Conservation (phyloP, 1,140 invertebrate species). For the Pteromalus puparum region DNA sequence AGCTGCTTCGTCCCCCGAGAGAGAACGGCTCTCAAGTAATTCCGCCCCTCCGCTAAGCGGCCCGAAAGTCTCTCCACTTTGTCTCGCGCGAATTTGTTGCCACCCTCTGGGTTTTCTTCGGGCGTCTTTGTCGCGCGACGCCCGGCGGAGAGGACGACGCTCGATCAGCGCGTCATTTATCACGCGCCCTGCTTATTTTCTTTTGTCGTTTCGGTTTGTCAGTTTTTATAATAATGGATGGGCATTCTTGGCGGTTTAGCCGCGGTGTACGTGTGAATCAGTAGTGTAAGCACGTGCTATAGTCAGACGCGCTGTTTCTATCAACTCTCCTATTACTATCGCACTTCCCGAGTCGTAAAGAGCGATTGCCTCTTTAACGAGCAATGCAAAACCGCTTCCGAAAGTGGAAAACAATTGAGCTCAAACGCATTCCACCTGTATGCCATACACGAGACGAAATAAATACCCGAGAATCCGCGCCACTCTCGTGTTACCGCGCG, state of each 20-base stretch:
- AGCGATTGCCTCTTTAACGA: background rate
- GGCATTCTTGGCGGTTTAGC: no score
- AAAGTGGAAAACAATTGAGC: background rate
- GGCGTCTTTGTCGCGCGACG: background rate
- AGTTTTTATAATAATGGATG: no score
- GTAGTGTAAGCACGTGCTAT: no score
- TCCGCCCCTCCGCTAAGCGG: conserved; percentile 11
- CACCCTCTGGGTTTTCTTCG: background rate
- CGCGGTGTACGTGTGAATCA: no score
- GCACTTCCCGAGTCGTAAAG: no score
- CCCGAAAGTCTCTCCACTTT: conserved; percentile 22
- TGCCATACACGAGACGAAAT: background rate
- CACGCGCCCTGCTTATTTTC: background rate
- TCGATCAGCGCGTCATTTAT: conserved; percentile 47
- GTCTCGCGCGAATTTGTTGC: conserved; percentile 19
- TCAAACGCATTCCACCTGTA: background rate
- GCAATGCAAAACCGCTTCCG: background rate
- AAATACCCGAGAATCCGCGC: background rate
- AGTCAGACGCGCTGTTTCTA: no score
- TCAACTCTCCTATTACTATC: no score
- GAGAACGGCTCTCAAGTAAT: conserved; percentile 35
- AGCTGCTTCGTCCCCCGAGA: conserved; percentile 32
- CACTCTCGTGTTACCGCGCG: background rate
- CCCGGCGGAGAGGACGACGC: background rate
- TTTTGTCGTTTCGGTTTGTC: no score